Conservation (phyloP, 1,140 invertebrate species). For the Mylabris phalerata region DNA sequence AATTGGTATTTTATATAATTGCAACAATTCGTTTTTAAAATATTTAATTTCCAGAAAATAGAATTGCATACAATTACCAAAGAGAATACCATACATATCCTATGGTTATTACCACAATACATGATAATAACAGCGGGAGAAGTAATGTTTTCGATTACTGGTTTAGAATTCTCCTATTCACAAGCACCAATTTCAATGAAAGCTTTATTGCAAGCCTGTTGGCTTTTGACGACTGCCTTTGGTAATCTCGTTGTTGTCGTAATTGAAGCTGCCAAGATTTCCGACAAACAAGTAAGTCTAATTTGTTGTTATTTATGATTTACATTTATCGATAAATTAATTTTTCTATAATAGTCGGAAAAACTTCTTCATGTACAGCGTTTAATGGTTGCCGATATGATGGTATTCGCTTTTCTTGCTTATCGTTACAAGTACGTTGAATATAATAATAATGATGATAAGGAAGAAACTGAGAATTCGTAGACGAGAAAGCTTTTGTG, state of each 20-base stretch:
- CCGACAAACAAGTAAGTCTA: constrained; percentile 53
- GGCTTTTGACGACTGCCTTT: constrained; percentile 82
- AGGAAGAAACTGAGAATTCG: no score
- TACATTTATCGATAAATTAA: constrained; percentile 34
- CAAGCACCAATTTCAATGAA: constrained; percentile 90
- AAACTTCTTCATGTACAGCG: constrained; percentile 88
- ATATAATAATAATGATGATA: constrained; percentile 5
- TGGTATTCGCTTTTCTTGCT: constrained; percentile 74
- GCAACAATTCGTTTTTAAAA: not conserved
- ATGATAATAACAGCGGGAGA: constrained; percentile 75
- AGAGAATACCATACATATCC: constrained; percentile 67
- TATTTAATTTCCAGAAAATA: constrained; percentile 14
- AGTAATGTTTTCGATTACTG: constrained; percentile 86
- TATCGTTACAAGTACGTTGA: constrained; percentile 60
- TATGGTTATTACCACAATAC: constrained; percentile 83
- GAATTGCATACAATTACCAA: constrained; percentile 46
- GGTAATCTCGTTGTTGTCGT: constrained; percentile 89
- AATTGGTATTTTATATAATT: not conserved
- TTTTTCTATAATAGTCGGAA: constrained; percentile 51
- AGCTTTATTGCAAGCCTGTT: constrained; percentile 81
- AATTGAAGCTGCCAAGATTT: constrained; percentile 55
- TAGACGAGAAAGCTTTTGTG: no score
- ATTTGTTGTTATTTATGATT: constrained; percentile 2
- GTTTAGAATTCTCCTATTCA: constrained; percentile 73
- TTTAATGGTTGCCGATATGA: constrained; percentile 76